Percentiles rank a stretch among this genome's conserved stretches.
phyloP scores from a whole-genome alignment of 2,113 vertebrate species.

The Peucedramus taeniatus region DNA sequence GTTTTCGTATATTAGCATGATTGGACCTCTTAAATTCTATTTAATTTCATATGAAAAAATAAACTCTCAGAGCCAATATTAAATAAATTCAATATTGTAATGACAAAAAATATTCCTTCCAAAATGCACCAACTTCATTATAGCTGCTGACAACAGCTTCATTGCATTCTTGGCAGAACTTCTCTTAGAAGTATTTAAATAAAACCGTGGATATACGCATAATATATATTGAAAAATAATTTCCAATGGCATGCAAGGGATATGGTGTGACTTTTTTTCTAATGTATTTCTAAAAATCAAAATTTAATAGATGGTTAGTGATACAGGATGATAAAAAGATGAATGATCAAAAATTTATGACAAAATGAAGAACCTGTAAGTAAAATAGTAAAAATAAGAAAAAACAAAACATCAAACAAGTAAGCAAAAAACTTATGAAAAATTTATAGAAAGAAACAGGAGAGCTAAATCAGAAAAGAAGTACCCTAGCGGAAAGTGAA shows the following conservation, averaged over 20 bases:
- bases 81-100: background rate
- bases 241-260: background rate
- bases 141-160: background rate
- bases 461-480: background rate
- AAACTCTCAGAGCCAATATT: background rate
- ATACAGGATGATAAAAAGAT: background rate
- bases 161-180: background rate
- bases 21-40: background rate
- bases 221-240: background rate
- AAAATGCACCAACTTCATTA: background rate
- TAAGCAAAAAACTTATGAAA: background rate
- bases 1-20: background rate
- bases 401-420: background rate
- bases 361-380: background rate
- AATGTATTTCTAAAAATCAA: background rate
- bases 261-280: background rate
- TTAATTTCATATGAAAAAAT: background rate
- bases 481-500: background rate
- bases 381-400: background rate
- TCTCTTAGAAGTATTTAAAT: background rate
- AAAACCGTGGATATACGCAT: background rate
- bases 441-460: background rate
- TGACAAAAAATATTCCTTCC: background rate
- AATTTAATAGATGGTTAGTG: background rate
- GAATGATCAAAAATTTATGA: background rate